Percentiles rank a stretch among this genome's conserved stretches.
Conservation (phyloP, 2,113 vertebrate genomes). For the Hippopotamus amphibius region DNA sequence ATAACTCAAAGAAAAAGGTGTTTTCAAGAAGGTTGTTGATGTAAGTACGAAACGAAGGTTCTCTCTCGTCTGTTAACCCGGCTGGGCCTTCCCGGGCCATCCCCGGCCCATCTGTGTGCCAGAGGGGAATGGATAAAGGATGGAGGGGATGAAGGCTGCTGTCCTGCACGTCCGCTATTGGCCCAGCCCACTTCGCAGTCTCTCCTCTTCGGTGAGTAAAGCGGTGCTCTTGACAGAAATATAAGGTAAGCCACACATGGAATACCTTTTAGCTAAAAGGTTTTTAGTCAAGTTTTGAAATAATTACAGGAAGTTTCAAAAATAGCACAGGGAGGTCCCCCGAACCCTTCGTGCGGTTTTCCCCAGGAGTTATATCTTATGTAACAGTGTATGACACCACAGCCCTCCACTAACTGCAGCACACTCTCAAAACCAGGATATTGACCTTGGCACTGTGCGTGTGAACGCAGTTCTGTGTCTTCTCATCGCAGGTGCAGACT, state of each 20-base stretch:
- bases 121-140: neutral
- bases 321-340: neutral
- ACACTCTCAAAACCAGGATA: neutral
- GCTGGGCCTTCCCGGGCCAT: neutral
- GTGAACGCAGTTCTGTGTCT: neutral
- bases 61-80: neutral
- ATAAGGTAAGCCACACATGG: neutral
- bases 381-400: accelerated
- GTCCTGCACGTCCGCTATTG: accelerated
- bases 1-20: neutral
- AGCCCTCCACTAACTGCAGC: neutral
- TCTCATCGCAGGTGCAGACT: neutral
- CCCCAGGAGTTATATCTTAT: neutral
- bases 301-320: neutral
- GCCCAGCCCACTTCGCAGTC: neutral
- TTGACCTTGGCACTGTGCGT: neutral
- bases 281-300: neutral
- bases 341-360: too few relatives aligned
- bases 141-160: accelerated
- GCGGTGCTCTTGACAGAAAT: neutral
- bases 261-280: neutral
- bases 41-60: neutral
- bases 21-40: neutral
- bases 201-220: too few relatives aligned
- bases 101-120: neutral